Evolutionary conservation across 2,113 vertebrate genomes (phyloP).

Genomic region (Syngnathoides biaculeatus): DNA sequence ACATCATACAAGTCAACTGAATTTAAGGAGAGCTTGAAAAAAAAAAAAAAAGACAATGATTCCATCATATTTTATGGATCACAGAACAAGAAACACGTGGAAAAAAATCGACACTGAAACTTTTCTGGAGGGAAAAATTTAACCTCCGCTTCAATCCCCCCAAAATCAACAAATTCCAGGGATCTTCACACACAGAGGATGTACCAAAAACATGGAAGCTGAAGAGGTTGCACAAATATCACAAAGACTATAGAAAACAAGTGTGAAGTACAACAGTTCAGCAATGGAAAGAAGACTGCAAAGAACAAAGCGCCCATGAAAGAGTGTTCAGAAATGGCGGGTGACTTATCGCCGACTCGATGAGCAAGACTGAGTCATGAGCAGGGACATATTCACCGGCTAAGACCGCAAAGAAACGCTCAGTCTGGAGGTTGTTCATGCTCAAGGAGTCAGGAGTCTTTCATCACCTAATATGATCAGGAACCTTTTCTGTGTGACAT

Average conservation of each 20-base stretch:
- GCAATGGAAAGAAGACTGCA: slow-evolving; percentile 22
- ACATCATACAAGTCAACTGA: not conserved
- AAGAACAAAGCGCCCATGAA: slow-evolving; percentile 58
- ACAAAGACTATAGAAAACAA: not conserved
- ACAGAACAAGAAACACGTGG: not conserved
- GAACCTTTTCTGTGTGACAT: slow-evolving; percentile 9
- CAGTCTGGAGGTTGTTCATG: slow-evolving; percentile 50
- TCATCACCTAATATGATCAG: not conserved
- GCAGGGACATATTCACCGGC: slow-evolving; percentile 56
- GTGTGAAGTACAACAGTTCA: slow-evolving; percentile 8
- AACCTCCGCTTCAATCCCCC: slow-evolving; percentile 17
- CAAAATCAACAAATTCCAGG: slow-evolving; percentile 8
- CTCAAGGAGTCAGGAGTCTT: slow-evolving; percentile 36
- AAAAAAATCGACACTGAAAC: slow-evolving; percentile 33
- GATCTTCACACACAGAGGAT: slow-evolving; percentile 15
- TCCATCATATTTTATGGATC: not conserved
- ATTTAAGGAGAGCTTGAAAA: not conserved
- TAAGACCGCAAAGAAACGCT: slow-evolving; percentile 41
- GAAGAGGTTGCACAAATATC: not conserved
- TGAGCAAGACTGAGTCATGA: slow-evolving; percentile 78
- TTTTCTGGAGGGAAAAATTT: slow-evolving; percentile 36
- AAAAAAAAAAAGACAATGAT: not conserved
- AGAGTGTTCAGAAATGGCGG: slow-evolving; percentile 65
- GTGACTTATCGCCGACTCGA: slow-evolving; percentile 63
- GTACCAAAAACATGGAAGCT: slow-evolving; percentile 22